These are phyloP conservation scores for Dolichopus griseipennis DNA, from an alignment of 2,888 invertebrate genomes.

Conservation along the genomic window DNA sequence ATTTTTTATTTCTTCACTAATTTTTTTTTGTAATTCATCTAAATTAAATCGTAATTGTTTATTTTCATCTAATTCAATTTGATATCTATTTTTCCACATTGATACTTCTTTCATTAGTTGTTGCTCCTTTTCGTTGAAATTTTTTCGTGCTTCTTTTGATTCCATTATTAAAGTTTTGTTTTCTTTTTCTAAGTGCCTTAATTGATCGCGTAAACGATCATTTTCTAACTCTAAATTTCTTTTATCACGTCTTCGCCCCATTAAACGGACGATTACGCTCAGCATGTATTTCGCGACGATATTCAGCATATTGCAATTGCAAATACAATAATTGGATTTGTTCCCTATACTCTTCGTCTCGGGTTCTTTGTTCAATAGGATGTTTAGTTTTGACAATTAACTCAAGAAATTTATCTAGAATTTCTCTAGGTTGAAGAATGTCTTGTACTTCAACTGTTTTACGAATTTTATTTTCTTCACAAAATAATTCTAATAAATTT, in stretches of 20 bases:
- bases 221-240: conserved; percentile 67
- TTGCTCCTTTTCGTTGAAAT: conserved; percentile 40
- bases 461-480: conserved; percentile 40
- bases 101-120: conserved; percentile 33
- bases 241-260: conserved; percentile 72
- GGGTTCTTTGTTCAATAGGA: conserved; percentile 15
- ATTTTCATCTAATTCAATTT: conserved; percentile 48
- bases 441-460: conserved; percentile 28
- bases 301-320: conserved; percentile 81
- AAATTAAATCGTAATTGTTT: conserved; percentile 44
- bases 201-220: conserved; percentile 38
- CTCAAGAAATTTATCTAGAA: conserved; percentile 52
- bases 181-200: conserved; percentile 34
- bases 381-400: conserved; percentile 32
- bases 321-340: conserved; percentile 74
- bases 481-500: conserved; percentile 60
- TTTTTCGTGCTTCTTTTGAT: conserved; percentile 33
- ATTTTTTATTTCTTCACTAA: conserved; percentile 44
- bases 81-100: conserved; percentile 43
- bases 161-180: conserved; percentile 33
- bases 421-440: conserved; percentile 46
- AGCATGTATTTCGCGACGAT: conserved; percentile 83
- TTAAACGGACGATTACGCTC: conserved; percentile 78
- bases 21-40: conserved; percentile 46
- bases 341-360: conserved; percentile 43